Percentiles rank a stretch among this genome's conserved stretches.
Conservation (phyloP, 2,888 invertebrate species). For the Lymantria dispar region DNA sequence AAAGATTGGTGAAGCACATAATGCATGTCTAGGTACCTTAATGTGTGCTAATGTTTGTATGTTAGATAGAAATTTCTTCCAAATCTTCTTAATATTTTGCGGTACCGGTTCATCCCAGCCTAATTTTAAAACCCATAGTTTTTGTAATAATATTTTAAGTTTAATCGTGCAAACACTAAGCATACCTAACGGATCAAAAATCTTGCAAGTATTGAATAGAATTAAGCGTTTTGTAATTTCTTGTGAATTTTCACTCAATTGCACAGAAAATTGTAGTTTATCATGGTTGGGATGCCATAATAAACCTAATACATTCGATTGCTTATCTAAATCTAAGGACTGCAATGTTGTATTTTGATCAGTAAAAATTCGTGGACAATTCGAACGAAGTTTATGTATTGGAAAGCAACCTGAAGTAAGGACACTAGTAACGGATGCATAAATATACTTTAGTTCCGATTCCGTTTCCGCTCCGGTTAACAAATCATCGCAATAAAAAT, state of each 20-base stretch:
- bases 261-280: not conserved
- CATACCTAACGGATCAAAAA: not conserved
- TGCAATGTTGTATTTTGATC: not conserved
- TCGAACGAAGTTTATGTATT: not conserved
- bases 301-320: too few species aligned
- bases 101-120: not conserved
- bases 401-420: not conserved
- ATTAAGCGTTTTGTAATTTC: not conserved
- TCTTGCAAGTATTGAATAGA: not conserved
- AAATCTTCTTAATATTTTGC: not conserved
- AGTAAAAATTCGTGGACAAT: not conserved
- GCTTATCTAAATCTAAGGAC: not conserved
- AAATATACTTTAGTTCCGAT: not conserved
- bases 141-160: not conserved
- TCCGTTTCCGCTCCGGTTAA: not conserved
- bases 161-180: not conserved
- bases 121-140: not conserved
- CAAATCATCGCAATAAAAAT: constrained; percentile 4
- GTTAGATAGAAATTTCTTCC: too few species aligned
- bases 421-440: not conserved
- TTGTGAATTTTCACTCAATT: not conserved
- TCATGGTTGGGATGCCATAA: not conserved
- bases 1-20: not conserved
- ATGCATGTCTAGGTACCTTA: not conserved
- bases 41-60: too few species aligned